A percentile compares a stretch with the other conserved stretches of the same genome.
These are phyloP conservation scores for Chascanopsetta lugubris DNA, from an alignment of 2,113 vertebrate species.

Conservation along the genomic window DNA sequence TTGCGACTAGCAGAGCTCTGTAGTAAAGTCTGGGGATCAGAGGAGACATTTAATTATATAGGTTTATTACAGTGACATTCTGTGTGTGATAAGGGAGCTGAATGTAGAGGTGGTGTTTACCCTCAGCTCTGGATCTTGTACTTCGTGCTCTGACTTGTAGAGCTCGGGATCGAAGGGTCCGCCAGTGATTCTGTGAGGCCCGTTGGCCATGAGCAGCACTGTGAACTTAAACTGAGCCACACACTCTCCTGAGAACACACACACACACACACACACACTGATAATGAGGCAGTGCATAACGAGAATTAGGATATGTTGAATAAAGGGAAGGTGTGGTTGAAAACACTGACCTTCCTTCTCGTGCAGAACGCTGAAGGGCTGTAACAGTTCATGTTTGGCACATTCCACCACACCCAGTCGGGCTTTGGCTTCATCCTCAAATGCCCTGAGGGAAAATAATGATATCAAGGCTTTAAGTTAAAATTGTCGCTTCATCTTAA, in stretches of 20 bases:
- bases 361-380: constrained; percentile 95
- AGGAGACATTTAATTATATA: constrained; percentile 10
- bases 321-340: background rate
- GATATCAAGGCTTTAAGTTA: background rate
- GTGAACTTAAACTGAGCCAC: constrained; percentile 99
- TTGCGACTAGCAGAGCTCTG: constrained; percentile 96
- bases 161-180: constrained; percentile 89
- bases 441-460: constrained; percentile 81
- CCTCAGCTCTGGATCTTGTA: constrained; percentile 94
- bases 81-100: background rate
- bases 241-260: constrained; percentile 83
- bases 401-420: constrained; percentile 95
- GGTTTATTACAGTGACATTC: no score
- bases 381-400: constrained; percentile 94
- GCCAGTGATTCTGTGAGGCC: constrained; percentile 93
- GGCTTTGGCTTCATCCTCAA: constrained; percentile 96
- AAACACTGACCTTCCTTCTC: constrained; percentile 92
- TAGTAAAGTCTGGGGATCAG: constrained; percentile 85
- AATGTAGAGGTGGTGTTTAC: constrained; percentile 63
- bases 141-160: constrained; percentile 93
- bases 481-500: background rate
- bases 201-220: constrained; percentile 96
- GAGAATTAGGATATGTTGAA: background rate
- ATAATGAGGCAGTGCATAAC: background rate
- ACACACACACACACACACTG: constrained; percentile 1